Conservation (phyloP, 2,888 invertebrate genomes). For the Mystacides longicornis region DNA sequence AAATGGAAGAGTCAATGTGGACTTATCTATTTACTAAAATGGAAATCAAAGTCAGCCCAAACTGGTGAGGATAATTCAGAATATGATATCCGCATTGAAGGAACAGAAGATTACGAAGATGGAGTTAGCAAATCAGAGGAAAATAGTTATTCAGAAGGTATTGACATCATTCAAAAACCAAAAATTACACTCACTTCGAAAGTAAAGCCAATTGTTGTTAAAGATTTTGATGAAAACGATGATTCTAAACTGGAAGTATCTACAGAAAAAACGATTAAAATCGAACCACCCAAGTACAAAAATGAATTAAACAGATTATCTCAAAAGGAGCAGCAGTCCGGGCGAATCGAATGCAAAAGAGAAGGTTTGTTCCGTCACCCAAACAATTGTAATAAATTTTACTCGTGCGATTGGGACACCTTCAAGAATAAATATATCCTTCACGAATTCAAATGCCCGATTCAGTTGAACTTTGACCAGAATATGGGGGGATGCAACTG, state of each 20-base stretch:
- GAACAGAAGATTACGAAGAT: no score
- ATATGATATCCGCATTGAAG: no score
- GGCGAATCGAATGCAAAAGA: slow-evolving; percentile 54
- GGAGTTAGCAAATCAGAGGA: no score
- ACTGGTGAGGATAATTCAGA: no score
- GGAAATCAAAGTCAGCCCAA: no score
- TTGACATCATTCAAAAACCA: slow-evolving; percentile 31
- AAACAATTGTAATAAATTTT: slow-evolving; percentile 73
- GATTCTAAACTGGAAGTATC: not conserved
- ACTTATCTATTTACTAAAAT: no score
- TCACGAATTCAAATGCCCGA: slow-evolving; percentile 70
- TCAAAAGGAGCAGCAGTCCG: no score
- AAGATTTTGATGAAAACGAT: not conserved
- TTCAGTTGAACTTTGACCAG: slow-evolving; percentile 69
- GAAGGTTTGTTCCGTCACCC: slow-evolving; percentile 63
- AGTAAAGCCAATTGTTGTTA: slow-evolving; percentile 33
- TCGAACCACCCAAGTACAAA: no score
- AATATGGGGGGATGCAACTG: slow-evolving; percentile 73
- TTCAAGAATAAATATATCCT: slow-evolving; percentile 67
- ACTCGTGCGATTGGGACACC: slow-evolving; percentile 73
- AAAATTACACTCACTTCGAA: slow-evolving; percentile 37
- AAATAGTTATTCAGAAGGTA: no score
- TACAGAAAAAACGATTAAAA: slow-evolving; percentile 20
- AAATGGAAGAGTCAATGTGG: no score
- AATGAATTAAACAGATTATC: no score